phyloP scores from a whole-genome alignment of 2,797 vertebrate genomes.

The Alcedo quadribrachys region DNA sequence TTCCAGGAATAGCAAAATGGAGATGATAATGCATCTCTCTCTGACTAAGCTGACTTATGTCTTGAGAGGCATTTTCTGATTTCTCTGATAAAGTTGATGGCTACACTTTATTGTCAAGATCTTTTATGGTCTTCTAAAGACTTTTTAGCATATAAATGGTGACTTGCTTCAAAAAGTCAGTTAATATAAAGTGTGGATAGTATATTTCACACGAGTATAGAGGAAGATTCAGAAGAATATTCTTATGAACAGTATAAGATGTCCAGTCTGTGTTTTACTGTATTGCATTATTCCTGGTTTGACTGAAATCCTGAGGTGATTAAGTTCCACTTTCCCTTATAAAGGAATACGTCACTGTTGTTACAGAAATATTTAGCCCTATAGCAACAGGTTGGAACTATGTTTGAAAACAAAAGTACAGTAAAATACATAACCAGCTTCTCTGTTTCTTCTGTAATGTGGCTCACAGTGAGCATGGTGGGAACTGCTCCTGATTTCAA shows the following conservation, averaged over 20 bases:
- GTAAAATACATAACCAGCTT: not conserved
- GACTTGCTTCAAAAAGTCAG: not conserved
- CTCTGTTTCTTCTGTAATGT: not conserved
- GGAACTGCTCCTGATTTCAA: slow-evolving; percentile 14
- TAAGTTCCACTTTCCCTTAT: not conserved
- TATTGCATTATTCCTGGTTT: not conserved
- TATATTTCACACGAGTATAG: not conserved
- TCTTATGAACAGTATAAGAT: not conserved
- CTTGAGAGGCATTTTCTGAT: slow-evolving; percentile 23
- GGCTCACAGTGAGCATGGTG: slow-evolving; percentile 25
- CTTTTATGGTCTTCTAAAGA: not conserved
- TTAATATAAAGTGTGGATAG: not conserved
- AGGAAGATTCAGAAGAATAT: not conserved
- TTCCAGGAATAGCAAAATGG: slow-evolving; percentile 20
- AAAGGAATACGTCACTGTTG: not conserved
- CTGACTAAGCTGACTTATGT: not conserved
- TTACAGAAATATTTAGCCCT: slow-evolving; percentile 27
- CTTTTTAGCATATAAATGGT: not conserved
- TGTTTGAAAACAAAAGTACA: not conserved
- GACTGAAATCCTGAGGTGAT: not conserved
- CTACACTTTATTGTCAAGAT: not conserved
- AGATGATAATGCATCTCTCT: not conserved
- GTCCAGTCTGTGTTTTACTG: not conserved
- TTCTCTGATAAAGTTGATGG: not conserved
- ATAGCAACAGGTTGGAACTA: not conserved